phyloP scores from a whole-genome alignment of 1,140 invertebrate genomes.

The Pantala flavescens region DNA sequence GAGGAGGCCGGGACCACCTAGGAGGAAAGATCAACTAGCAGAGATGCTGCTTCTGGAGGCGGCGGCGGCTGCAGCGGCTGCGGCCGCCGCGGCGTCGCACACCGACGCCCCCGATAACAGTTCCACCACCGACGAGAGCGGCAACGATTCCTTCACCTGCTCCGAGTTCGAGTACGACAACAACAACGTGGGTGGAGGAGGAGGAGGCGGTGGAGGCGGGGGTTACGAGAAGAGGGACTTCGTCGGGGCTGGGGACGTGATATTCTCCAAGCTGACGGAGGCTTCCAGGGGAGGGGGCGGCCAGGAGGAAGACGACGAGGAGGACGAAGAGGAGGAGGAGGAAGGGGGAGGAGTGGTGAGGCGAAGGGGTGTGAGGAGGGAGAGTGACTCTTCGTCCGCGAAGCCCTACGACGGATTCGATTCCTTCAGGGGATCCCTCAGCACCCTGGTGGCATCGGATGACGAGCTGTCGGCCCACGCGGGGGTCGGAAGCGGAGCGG shows the following conservation, averaged over 20 bases:
- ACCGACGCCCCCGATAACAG: constrained; percentile 47
- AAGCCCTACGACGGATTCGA: constrained; percentile 79
- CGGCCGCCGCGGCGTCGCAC: constrained; percentile 47
- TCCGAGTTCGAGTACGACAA: constrained; percentile 96
- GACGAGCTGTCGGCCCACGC: constrained; percentile 71
- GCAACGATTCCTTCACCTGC: constrained; percentile 95
- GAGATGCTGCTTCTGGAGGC: constrained; percentile 19
- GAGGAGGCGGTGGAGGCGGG: constrained; percentile 13
- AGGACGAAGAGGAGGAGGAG: constrained; percentile 42
- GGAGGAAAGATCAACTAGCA: constrained; percentile 22
- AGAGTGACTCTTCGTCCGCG: constrained; percentile 23
- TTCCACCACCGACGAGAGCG: constrained; percentile 86
- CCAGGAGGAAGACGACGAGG: constrained; percentile 24
- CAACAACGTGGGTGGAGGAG: constrained; percentile 59
- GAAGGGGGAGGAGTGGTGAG: constrained; percentile 32
- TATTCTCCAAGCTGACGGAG: constrained; percentile 57
- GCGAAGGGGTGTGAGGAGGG: neutral
- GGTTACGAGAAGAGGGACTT: constrained; percentile 50
- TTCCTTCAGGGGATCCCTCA: constrained; percentile 83
- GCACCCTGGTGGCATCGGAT: constrained; percentile 83
- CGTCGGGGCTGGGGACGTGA: constrained; percentile 30
- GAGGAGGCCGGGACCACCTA: constrained; percentile 40
- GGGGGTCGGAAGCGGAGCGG: constrained; percentile 34
- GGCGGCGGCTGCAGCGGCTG: constrained; percentile 38
- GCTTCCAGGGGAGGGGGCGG: constrained; percentile 44